Evolutionary conservation across 1,140 invertebrate genomes (phyloP).

Genomic region (Penaeus indicus): DNA sequence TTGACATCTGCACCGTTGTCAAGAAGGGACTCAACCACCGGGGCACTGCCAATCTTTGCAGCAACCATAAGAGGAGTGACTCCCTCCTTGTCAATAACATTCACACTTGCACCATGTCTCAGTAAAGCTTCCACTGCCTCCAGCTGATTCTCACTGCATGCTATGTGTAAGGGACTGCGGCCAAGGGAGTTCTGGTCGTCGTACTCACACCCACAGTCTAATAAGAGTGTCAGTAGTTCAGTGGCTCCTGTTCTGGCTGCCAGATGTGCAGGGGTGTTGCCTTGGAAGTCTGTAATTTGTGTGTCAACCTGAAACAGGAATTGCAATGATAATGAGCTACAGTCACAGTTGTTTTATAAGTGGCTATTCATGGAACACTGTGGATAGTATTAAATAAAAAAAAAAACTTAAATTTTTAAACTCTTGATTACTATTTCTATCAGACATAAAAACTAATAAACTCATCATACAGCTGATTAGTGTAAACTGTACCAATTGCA

Average conservation of each 20-base stretch:
- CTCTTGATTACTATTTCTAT: too few relatives aligned
- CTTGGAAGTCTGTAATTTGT: constrained; percentile 32
- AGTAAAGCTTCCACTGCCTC: constrained; percentile 48
- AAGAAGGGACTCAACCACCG: constrained; percentile 38
- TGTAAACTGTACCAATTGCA: too few relatives aligned
- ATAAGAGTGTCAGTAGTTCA: constrained; percentile 32
- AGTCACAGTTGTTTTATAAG: background rate
- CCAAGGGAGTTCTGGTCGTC: constrained; percentile 37
- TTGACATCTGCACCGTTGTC: constrained; percentile 38
- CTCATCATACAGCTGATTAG: too few relatives aligned
- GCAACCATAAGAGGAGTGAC: constrained; percentile 55
- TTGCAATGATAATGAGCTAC: background rate
- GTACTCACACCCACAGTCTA: constrained; percentile 47
- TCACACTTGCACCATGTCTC: constrained; percentile 49
- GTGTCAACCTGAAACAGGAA: constrained; percentile 46
- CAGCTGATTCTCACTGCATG: constrained; percentile 49
- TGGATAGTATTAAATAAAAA: too few relatives aligned
- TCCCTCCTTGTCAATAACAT: constrained; percentile 50
- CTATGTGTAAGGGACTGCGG: constrained; percentile 42
- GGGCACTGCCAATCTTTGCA: constrained; percentile 48
- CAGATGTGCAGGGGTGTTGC: constrained; percentile 33
- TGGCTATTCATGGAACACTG: too few relatives aligned
- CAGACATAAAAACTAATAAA: too few relatives aligned
- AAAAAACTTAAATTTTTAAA: too few relatives aligned
- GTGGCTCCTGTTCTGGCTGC: constrained; percentile 47